Conservation (phyloP, 2,888 invertebrate species). For the Pegoplata infirma region DNA sequence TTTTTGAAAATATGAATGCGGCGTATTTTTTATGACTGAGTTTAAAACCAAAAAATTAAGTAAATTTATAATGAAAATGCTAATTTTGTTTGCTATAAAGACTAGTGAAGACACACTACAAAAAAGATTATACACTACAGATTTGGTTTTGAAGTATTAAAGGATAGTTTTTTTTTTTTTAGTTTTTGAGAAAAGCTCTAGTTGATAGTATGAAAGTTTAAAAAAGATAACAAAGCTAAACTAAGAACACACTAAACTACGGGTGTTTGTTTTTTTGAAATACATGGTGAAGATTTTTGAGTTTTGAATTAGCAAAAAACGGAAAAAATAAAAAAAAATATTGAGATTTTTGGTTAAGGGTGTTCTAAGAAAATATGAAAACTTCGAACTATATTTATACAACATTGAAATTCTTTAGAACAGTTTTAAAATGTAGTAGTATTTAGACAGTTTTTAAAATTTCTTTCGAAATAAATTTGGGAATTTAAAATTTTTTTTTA, state of each 20-base stretch:
- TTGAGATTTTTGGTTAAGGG: background rate
- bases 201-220: constrained; percentile 31
- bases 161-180: too few relatives aligned
- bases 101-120: background rate
- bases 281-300: background rate
- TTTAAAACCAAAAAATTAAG: background rate
- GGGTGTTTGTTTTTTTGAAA: constrained; percentile 20
- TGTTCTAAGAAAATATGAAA: too few relatives aligned
- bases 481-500: too few relatives aligned
- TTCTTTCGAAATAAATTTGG: too few relatives aligned
- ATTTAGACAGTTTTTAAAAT: too few relatives aligned
- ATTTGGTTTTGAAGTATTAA: constrained; percentile 17
- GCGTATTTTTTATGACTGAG: constrained; percentile 43
- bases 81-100: too few relatives aligned
- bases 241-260: constrained; percentile 62
- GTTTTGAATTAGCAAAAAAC: background rate
- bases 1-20: constrained; percentile 43
- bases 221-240: constrained; percentile 51
- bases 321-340: background rate
- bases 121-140: background rate
- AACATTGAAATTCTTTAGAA: too few relatives aligned
- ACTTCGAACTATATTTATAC: too few relatives aligned
- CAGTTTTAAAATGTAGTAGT: too few relatives aligned
- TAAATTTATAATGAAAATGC: background rate
- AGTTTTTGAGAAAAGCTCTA: constrained; percentile 60